These are phyloP conservation scores for Phocides pigmalion DNA, from an alignment of 1,140 invertebrate species.

Conservation along the genomic window DNA sequence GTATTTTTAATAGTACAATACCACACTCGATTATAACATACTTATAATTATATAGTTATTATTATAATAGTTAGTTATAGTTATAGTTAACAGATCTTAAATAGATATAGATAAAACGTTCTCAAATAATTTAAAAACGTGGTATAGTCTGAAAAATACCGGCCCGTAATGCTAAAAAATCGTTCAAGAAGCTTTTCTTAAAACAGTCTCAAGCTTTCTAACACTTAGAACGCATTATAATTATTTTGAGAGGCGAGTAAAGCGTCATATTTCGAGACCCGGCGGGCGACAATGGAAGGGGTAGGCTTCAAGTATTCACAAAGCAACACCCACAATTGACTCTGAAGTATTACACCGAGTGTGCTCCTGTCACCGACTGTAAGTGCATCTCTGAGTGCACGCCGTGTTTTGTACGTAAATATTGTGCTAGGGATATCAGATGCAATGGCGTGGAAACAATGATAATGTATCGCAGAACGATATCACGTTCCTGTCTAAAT, in stretches of 20 bases:
- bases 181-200: slow-evolving; percentile 20
- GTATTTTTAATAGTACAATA: too few relatives aligned
- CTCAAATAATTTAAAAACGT: too few relatives aligned
- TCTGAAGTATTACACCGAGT: slow-evolving; percentile 64
- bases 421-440: slow-evolving; percentile 49
- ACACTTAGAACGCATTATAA: slow-evolving; percentile 31
- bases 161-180: background rate
- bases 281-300: slow-evolving; percentile 50
- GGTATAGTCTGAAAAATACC: too few relatives aligned
- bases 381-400: slow-evolving; percentile 55
- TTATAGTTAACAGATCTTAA: too few relatives aligned
- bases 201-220: slow-evolving; percentile 12
- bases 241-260: slow-evolving; percentile 18
- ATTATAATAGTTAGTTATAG: too few relatives aligned
- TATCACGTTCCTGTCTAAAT: slow-evolving; percentile 15
- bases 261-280: slow-evolving; percentile 23
- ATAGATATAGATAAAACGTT: too few relatives aligned
- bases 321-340: slow-evolving; percentile 72
- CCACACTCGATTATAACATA: too few relatives aligned
- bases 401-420: slow-evolving; percentile 62
- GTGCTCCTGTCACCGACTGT: slow-evolving; percentile 58
- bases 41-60: too few relatives aligned
- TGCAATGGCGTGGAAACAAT: slow-evolving; percentile 26
- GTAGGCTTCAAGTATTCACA: slow-evolving; percentile 61
- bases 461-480: slow-evolving; percentile 11